Base-by-base conservation (phyloP, 2,888 invertebrate genomes). In the Athalia rosae region DNA sequence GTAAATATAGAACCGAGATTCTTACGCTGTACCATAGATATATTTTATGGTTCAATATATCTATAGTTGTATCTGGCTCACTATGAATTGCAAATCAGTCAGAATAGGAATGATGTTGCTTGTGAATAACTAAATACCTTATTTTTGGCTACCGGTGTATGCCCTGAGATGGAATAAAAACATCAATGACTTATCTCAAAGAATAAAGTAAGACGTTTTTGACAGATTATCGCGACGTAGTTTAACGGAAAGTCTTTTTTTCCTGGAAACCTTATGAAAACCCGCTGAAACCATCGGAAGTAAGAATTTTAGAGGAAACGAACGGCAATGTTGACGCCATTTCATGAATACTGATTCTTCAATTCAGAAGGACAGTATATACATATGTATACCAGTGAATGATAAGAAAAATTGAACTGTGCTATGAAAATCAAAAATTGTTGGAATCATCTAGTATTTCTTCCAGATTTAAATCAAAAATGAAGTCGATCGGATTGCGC, bases 341-440 rank as follows among this genome's bases (percentile, higher is more conserved):
- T 43, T 58, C 58, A 58, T 28, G 6, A 43, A 56, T 69, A 8
- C 56, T 69, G n/a, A 58, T 43, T 58, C 5, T 15, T 13, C n/a
- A 45, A 43, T 71, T 58, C 58, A 1, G 45, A 58, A 71, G 13
- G 7, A 58, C 43, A 13, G 45, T 43, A 2, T 53, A 47, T 47
- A 64, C n/a, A 15, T 67, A 67, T 71, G 71, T 58, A 71, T 71
- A 71, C 45, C 58, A 71, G 67, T 47, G 43, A 50, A 67, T 41
- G 28, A 9, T 53, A 67, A 67, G 67, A 53, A 67, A 67, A 67
- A 67, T 41, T 13, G 41, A 50, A 15, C 11, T 53, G 28, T 53
- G 3, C 28, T 50, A 53, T 3, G 62, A 11, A 11, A 43, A 28
- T 28, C 28, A 28, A 28, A 28, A 28, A 28, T 28, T 28, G 28